These are phyloP conservation scores for Onychomys arenicola DNA, from an alignment of 2,797 vertebrate species.

Conservation along the genomic window DNA sequence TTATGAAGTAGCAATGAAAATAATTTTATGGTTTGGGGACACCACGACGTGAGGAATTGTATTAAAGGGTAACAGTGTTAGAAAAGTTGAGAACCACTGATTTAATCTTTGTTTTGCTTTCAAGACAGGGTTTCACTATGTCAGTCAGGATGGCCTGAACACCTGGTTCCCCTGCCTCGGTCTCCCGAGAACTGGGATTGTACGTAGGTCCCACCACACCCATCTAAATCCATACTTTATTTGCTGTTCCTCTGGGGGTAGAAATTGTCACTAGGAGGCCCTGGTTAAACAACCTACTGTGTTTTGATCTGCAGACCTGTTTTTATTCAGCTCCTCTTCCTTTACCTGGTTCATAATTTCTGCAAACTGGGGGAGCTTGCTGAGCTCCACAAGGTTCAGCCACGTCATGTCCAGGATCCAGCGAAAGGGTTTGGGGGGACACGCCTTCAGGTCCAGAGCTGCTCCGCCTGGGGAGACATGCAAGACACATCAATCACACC, in stretches of 20 bases:
- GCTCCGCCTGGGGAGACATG: constrained; percentile 88
- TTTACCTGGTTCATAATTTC: constrained; percentile 90
- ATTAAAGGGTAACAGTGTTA: neutral
- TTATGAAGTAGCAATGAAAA: neutral
- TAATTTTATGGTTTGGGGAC: neutral
- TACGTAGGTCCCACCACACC: neutral
- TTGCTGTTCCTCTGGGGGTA: neutral
- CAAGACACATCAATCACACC: neutral
- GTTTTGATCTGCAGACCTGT: neutral
- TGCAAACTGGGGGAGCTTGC: constrained; percentile 89
- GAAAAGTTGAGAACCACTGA: neutral
- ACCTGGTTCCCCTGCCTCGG: neutral
- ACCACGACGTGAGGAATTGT: neutral
- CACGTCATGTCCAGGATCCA: constrained; percentile 93
- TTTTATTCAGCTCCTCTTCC: neutral
- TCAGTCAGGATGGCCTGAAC: neutral
- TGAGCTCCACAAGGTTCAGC: constrained; percentile 92
- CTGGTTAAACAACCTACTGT: neutral
- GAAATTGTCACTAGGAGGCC: neutral
- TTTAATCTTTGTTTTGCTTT: neutral
- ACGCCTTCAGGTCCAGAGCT: constrained; percentile 91
- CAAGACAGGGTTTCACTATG: neutral
- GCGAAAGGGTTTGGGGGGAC: constrained; percentile 89
- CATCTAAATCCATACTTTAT: neutral
- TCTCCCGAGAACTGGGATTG: neutral